phyloP scores from a whole-genome alignment of 64 coral and sea anemone species.

The Pocillopora damicornis region DNA sequence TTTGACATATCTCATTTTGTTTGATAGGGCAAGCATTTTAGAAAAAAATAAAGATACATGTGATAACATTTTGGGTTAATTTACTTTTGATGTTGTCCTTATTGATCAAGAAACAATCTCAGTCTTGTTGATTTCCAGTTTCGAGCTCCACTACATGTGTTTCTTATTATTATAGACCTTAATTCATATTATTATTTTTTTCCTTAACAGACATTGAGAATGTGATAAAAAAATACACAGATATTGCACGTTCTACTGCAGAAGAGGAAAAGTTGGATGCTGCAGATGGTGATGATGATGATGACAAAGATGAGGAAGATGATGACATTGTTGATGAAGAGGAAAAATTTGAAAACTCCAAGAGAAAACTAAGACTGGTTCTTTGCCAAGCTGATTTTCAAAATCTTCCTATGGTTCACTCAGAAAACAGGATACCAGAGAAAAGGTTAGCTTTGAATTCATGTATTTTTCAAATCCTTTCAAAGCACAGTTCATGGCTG shows the following conservation, averaged over 20 bases:
- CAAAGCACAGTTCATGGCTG: too few species aligned
- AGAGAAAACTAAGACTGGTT: slow-evolving; percentile 81
- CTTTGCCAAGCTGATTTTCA: slow-evolving; percentile 84
- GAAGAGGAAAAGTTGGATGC: slow-evolving; percentile 7
- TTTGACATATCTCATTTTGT: too few species aligned
- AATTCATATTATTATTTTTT: not conserved
- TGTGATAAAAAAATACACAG: slow-evolving; percentile 68
- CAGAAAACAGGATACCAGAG: slow-evolving; percentile 27
- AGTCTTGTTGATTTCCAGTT: not conserved
- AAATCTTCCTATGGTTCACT: slow-evolving; percentile 71
- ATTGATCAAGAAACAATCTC: too few species aligned
- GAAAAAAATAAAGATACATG: too few species aligned
- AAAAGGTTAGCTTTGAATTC: not conserved
- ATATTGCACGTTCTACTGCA: not conserved
- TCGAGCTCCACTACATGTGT: not conserved
- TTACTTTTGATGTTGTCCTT: too few species aligned
- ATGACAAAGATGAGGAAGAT: slow-evolving; percentile 50
- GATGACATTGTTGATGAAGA: slow-evolving; percentile 81
- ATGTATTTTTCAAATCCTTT: not conserved
- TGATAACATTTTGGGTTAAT: too few species aligned
- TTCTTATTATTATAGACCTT: not conserved
- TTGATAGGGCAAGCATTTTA: too few species aligned
- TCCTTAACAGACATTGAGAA: slow-evolving; percentile 57
- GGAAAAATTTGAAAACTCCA: slow-evolving; percentile 70
- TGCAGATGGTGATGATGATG: slow-evolving; percentile 13